Conservation (phyloP, 2,797 vertebrate genomes). For the Hemibagrus guttatus region DNA sequence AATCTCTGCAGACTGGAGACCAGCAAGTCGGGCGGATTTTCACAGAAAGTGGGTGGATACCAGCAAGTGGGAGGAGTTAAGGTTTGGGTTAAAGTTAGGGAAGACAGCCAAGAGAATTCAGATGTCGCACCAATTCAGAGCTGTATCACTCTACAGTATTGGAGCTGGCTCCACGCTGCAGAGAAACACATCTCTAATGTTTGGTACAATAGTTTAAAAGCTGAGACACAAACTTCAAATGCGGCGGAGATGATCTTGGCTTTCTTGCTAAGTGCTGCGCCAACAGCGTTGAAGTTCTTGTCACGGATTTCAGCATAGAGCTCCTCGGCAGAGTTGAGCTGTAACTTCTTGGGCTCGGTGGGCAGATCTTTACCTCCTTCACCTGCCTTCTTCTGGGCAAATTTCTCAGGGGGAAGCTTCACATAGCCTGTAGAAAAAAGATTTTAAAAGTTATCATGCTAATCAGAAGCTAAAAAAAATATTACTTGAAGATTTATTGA, state of each 20-base stretch:
- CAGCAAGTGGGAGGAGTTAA: neutral
- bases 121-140: neutral
- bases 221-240: constrained; percentile 84
- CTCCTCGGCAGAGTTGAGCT: constrained; percentile 95
- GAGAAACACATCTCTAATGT: neutral
- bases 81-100: neutral
- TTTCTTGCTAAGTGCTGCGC: constrained; percentile 95
- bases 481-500: neutral
- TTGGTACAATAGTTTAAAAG: neutral
- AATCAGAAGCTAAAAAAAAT: neutral
- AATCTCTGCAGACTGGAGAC: neutral
- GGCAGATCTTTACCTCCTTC: constrained; percentile 91
- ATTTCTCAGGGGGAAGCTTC: constrained; percentile 96
- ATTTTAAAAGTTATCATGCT: neutral
- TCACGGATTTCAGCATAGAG: constrained; percentile 96
- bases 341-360: constrained; percentile 93
- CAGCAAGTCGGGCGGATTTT: neutral
- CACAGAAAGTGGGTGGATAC: neutral
- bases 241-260: constrained; percentile 98
- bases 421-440: constrained; percentile 81
- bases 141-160: neutral
- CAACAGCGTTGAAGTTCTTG: constrained; percentile 98
- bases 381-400: constrained; percentile 91
- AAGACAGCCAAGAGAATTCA: neutral
- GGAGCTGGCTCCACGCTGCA: neutral